phyloP scores from a whole-genome alignment of 2,113 vertebrate species.

The Corvus hawaiiensis region DNA sequence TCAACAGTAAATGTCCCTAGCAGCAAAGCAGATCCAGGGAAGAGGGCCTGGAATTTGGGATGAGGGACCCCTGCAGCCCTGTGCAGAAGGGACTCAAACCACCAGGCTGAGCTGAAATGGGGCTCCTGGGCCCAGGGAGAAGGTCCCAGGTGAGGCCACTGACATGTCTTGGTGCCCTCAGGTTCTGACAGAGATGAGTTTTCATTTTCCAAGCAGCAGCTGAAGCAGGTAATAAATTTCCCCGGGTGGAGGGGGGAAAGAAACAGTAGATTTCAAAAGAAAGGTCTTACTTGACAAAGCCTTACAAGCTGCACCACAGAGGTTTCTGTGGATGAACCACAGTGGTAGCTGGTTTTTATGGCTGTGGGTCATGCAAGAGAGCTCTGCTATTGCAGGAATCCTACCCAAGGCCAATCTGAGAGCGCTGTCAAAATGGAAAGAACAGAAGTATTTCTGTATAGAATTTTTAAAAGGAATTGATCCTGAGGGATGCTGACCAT shows the following conservation, averaged over 20 bases:
- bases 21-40: background rate
- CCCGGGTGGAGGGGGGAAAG: accelerated
- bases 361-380: background rate
- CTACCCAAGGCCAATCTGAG: background rate
- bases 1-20: accelerated
- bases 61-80: background rate
- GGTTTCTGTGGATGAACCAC: background rate
- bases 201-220: background rate
- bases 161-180: background rate
- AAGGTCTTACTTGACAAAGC: background rate
- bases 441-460: background rate
- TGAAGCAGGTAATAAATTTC: background rate
- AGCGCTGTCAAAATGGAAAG: background rate
- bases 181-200: background rate
- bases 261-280: background rate
- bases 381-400: background rate
- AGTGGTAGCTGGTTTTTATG: background rate
- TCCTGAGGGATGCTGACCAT: background rate
- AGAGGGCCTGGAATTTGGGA: background rate
- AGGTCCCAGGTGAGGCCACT: background rate
- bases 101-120: background rate
- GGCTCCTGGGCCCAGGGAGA: background rate
- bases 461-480: background rate
- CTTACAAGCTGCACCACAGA: background rate
- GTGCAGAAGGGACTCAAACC: accelerated